These are phyloP conservation scores for Labeo rohita DNA, from an alignment of 2,113 vertebrate genomes.

Conservation along the genomic window DNA sequence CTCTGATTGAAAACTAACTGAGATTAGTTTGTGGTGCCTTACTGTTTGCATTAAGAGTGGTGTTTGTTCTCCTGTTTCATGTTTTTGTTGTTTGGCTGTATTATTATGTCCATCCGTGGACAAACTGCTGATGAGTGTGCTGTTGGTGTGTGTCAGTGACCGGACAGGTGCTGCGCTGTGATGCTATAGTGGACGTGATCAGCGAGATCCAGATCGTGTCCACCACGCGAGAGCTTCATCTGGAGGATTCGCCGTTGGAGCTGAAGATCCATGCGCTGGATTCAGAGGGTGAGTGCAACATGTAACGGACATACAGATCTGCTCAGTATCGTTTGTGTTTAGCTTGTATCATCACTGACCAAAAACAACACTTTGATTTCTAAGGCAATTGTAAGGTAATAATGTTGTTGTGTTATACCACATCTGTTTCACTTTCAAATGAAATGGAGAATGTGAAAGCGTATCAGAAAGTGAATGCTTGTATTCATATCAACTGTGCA, in stretches of 20 bases:
- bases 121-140: neutral
- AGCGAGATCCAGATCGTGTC: slow-evolving; percentile 90
- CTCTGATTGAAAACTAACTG: neutral
- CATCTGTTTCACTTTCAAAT: neutral
- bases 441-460: neutral
- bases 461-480: neutral
- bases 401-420: neutral
- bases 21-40: neutral
- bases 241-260: slow-evolving; percentile 92
- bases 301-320: slow-evolving; percentile 25
- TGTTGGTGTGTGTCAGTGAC: slow-evolving; percentile 76
- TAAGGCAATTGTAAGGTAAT: no score
- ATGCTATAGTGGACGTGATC: slow-evolving; percentile 93
- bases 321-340: slow-evolving; percentile 64
- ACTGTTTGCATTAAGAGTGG: neutral
- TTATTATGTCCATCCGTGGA: neutral
- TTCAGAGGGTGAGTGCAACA: slow-evolving; percentile 85
- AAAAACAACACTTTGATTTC: no score
- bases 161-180: slow-evolving; percentile 91
- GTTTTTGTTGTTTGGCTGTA: neutral
- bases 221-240: slow-evolving; percentile 93
- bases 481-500: neutral
- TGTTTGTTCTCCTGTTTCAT: neutral
- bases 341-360: neutral
- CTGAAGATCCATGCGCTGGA: slow-evolving; percentile 92